Conservation (phyloP, 2,797 vertebrate species). For the Rhincodon typus region DNA sequence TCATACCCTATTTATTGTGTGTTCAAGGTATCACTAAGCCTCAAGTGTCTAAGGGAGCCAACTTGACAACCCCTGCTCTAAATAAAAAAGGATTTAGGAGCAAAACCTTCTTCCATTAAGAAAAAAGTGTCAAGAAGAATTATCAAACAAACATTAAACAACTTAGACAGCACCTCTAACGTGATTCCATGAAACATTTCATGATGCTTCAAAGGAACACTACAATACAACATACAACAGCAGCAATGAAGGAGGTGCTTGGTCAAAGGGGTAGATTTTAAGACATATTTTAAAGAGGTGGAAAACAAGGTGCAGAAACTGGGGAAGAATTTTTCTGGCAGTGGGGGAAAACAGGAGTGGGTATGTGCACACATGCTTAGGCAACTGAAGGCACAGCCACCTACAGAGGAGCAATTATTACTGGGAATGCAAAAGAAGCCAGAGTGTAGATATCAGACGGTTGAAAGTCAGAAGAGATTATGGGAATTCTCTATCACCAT, state of each 20-base stretch:
- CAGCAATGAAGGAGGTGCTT: neutral
- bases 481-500: neutral
- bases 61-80: neutral
- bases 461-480: neutral
- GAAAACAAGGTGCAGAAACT: too few species aligned
- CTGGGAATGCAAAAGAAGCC: too few species aligned
- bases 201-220: neutral
- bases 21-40: neutral
- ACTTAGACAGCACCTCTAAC: neutral
- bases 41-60: neutral
- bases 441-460: neutral
- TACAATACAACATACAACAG: neutral
- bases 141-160: too few species aligned
- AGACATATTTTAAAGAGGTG: too few species aligned
- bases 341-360: too few species aligned
- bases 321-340: too few species aligned
- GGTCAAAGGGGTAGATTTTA: neutral
- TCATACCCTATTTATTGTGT: neutral
- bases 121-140: neutral
- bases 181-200: neutral
- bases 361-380: too few species aligned
- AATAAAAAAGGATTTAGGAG: neutral
- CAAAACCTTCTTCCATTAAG: neutral
- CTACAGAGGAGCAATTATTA: too few species aligned
- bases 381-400: too few species aligned